Evolutionary conservation across 2,797 vertebrate species (phyloP).

Genomic region (Sphaeramia orbicularis): DNA sequence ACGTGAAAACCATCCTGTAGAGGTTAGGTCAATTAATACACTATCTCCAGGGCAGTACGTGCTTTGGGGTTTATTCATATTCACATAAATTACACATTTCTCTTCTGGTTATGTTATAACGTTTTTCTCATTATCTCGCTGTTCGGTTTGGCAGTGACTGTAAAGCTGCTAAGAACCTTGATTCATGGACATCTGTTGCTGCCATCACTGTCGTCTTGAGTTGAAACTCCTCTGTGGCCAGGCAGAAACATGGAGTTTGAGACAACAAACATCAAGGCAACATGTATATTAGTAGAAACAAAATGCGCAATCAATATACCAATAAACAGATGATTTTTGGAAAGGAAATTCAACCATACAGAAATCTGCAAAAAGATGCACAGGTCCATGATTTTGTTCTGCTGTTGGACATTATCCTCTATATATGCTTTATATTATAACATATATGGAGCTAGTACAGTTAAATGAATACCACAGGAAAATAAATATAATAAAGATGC

Average conservation of each 20-base stretch:
- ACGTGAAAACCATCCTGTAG: neutral
- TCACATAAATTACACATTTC: constrained; percentile 35
- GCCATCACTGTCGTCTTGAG: constrained; percentile 31
- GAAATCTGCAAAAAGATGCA: too few species aligned
- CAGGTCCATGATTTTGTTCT: too few species aligned
- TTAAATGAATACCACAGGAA: neutral
- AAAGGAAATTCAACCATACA: constrained; percentile 3
- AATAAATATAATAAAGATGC: constrained; percentile 27
- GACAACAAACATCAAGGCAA: constrained; percentile 1
- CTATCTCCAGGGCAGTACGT: neutral
- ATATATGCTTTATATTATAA: too few species aligned
- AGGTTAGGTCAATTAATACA: constrained; percentile 31
- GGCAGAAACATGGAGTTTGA: constrained; percentile 10
- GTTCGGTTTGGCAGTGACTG: constrained; percentile 32
- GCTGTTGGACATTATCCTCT: too few species aligned
- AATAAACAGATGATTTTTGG: neutral
- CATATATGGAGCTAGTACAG: neutral
- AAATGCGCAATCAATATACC: neutral
- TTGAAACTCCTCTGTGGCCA: constrained; percentile 6
- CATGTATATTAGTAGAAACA: neutral
- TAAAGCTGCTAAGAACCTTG: constrained; percentile 23
- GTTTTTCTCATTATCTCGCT: constrained; percentile 44
- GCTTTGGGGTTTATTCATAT: constrained; percentile 18
- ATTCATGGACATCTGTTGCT: constrained; percentile 57
- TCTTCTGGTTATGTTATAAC: constrained; percentile 6